These are phyloP conservation scores for Caloenas nicobarica DNA, from an alignment of 2,113 vertebrate species.

Conservation along the genomic window DNA sequence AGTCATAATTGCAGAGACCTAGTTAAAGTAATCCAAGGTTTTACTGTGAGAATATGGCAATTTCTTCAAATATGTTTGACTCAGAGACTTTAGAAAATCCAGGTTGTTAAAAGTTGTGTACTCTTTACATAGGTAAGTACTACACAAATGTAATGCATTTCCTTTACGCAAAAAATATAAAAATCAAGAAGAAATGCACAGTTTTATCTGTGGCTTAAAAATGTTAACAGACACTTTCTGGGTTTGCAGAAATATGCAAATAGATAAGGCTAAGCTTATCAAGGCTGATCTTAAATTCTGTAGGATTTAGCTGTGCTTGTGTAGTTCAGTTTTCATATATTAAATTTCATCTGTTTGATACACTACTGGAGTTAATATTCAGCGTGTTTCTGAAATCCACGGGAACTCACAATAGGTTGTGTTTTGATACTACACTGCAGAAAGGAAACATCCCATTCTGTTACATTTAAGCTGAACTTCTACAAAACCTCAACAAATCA, in stretches of 20 bases:
- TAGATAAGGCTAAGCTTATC: not conserved
- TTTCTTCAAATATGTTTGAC: not conserved
- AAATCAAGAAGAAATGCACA: not conserved
- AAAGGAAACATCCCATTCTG: not conserved
- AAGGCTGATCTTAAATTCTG: not conserved
- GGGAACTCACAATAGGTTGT: not conserved
- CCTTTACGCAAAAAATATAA: not conserved
- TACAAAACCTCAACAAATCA: not conserved
- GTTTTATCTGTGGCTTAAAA: not conserved
- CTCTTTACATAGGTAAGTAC: not conserved
- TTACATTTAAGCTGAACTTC: not conserved
- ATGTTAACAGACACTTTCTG: not conserved
- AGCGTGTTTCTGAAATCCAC: not conserved
- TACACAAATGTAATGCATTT: not conserved
- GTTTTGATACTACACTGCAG: not conserved
- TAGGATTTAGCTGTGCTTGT: not conserved
- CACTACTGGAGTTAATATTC: not conserved
- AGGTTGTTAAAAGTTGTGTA: not conserved
- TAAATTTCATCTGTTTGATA: not conserved
- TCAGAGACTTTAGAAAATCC: not conserved
- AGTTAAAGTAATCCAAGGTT: not conserved
- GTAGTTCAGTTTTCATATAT: not conserved
- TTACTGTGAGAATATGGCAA: not conserved
- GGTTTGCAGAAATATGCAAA: not conserved
- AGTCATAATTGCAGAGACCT: not conserved